Percentiles rank a stretch among this genome's conserved stretches.
Evolutionary conservation across 64 coral and sea anemone species (phyloP).

Genomic region (Porites australiensis): DNA sequence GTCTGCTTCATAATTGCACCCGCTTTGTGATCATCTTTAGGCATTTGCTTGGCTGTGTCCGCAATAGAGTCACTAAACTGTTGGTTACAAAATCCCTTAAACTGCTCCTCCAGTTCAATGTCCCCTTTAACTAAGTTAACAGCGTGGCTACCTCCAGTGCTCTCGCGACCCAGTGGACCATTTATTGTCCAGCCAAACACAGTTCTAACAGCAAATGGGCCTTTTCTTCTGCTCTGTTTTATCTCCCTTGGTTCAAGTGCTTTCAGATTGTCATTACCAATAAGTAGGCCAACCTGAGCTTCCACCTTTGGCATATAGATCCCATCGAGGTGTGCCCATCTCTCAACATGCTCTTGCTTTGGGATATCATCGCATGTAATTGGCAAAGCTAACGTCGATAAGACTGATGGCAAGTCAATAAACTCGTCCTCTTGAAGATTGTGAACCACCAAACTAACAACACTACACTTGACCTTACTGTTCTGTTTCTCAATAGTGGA

Average conservation of each 20-base stretch:
- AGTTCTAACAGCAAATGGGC: background rate
- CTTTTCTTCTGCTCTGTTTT: background rate
- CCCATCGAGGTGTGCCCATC: background rate
- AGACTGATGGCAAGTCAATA: background rate
- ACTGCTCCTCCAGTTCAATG: background rate
- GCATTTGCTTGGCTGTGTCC: background rate
- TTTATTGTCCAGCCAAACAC: constrained; percentile 19
- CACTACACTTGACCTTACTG: too few species aligned
- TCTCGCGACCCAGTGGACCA: constrained; percentile 19
- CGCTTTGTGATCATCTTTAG: background rate
- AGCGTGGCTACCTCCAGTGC: background rate
- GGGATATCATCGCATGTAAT: background rate
- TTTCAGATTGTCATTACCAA: constrained; percentile 7
- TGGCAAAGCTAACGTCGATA: background rate
- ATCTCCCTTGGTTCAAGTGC: background rate
- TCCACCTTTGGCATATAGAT: background rate
- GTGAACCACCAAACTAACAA: background rate
- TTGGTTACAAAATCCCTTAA: constrained; percentile 7
- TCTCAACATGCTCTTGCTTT: background rate
- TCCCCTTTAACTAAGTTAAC: constrained; percentile 18
- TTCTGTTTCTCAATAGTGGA: too few species aligned
- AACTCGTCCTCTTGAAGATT: background rate
- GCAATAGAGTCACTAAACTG: constrained; percentile 12
- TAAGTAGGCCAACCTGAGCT: background rate
- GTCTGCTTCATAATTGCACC: too few species aligned